A percentile compares a stretch with the other conserved stretches of the same genome.
These are phyloP conservation scores for Aphelocoma californica DNA, from an alignment of 2,797 vertebrate genomes.

Conservation along the genomic window DNA sequence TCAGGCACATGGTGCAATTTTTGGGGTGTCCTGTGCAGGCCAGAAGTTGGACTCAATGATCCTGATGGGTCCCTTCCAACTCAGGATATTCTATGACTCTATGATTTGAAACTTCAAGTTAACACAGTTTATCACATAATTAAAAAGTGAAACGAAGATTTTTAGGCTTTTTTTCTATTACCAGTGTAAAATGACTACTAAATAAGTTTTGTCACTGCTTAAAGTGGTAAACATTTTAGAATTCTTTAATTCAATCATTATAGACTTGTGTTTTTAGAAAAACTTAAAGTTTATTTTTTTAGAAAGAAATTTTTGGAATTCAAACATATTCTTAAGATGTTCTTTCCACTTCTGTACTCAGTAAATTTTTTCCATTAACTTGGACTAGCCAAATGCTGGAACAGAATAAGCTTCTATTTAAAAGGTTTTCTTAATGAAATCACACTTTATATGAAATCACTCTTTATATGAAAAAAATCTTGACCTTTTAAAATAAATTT, in stretches of 20 bases:
- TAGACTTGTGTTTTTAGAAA: background rate
- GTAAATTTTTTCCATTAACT: background rate
- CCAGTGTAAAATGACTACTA: background rate
- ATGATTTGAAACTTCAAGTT: background rate
- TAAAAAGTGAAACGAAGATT: background rate
- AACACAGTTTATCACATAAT: background rate
- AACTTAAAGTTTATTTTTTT: background rate
- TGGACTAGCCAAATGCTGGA: background rate
- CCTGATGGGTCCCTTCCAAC: background rate
- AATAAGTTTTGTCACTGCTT: background rate
- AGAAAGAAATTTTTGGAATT: background rate
- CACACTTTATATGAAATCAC: background rate
- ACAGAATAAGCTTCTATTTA: background rate
- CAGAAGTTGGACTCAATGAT: background rate
- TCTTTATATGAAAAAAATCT: background rate
- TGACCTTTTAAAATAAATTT: background rate
- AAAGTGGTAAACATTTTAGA: background rate
- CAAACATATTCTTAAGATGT: background rate
- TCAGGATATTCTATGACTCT: background rate
- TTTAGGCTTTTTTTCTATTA: background rate
- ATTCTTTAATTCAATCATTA: background rate
- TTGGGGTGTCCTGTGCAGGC: background rate
- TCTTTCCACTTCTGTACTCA: background rate
- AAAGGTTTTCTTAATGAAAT: background rate
- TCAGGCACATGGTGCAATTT: background rate